Percentiles rank a stretch among this genome's conserved stretches.
These are phyloP conservation scores for Rhinichthys klamathensis DNA, from an alignment of 2,113 vertebrate species.

Conservation along the genomic window DNA sequence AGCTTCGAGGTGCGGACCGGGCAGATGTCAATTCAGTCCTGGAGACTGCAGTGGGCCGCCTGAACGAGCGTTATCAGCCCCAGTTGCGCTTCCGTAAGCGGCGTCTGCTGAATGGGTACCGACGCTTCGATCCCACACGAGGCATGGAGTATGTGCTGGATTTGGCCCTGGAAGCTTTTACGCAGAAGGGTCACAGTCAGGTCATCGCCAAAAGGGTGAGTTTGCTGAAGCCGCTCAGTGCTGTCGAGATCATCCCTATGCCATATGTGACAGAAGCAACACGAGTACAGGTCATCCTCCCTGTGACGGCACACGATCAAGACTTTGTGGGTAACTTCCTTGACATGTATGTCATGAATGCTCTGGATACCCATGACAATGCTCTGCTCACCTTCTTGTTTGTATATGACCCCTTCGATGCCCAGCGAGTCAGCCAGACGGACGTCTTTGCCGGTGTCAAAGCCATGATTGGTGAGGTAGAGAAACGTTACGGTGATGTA, in stretches of 20 bases:
- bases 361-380: conserved; percentile 89
- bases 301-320: conserved; percentile 81
- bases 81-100: conserved; percentile 89
- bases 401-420: conserved; percentile 89
- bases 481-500: conserved; percentile 85
- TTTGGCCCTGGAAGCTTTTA: conserved; percentile 87
- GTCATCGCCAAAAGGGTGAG: conserved; percentile 86
- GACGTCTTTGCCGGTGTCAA: conserved; percentile 91
- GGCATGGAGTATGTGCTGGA: conserved; percentile 96
- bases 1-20: conserved; percentile 84
- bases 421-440: conserved; percentile 82
- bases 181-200: conserved; percentile 89
- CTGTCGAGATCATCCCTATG: conserved; percentile 95
- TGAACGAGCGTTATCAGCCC: conserved; percentile 89
- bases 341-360: conserved; percentile 88
- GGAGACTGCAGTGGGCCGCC: conserved; percentile 84
- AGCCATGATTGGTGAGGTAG: conserved; percentile 86
- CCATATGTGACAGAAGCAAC: conserved; percentile 95
- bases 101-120: conserved; percentile 89
- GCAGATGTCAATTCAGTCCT: conserved; percentile 82
- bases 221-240: conserved; percentile 86
- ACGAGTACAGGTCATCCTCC: conserved; percentile 91
- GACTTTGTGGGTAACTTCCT: conserved; percentile 87
- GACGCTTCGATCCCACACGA: conserved; percentile 91
- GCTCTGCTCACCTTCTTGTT: conserved; percentile 89